phyloP scores from a whole-genome alignment of 1,140 invertebrate species.

The Papilio xuthus region DNA sequence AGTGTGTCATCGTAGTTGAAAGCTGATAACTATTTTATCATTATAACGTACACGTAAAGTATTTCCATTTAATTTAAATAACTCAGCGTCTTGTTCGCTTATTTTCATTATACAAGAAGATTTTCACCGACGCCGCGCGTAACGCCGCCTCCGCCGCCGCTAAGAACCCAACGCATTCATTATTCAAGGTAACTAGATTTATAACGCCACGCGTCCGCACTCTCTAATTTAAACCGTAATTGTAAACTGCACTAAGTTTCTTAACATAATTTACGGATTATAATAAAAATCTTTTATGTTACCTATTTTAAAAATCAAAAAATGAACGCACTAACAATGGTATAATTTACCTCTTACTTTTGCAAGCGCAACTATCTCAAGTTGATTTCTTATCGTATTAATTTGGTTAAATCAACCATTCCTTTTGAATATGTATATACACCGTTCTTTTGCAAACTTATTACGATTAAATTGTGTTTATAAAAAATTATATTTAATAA shows the following conservation, averaged over 20 bases:
- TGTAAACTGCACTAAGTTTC: slow-evolving; percentile 30
- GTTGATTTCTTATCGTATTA: too few species aligned
- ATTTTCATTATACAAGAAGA: slow-evolving; percentile 31
- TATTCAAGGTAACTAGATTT: slow-evolving; percentile 44
- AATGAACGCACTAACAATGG: too few species aligned
- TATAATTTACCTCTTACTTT: neutral
- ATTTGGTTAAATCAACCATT: too few species aligned
- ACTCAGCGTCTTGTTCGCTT: slow-evolving; percentile 26
- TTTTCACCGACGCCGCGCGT: slow-evolving; percentile 14
- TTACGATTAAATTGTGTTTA: too few species aligned
- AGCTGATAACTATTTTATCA: slow-evolving; percentile 1
- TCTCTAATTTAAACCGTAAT: slow-evolving; percentile 42
- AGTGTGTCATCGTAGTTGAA: neutral
- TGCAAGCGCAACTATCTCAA: neutral
- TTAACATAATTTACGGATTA: neutral
- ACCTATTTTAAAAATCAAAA: slow-evolving; percentile 14
- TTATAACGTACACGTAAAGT: slow-evolving; percentile 16
- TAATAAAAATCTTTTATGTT: slow-evolving; percentile 9
- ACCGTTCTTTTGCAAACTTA: too few species aligned
- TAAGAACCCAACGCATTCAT: slow-evolving; percentile 40
- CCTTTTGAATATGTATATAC: too few species aligned
- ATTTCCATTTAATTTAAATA: slow-evolving; percentile 25
- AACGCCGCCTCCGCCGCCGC: neutral
- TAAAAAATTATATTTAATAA: too few species aligned
- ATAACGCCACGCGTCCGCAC: slow-evolving; percentile 36